Evolutionary conservation across 2,113 vertebrate species (phyloP).

Genomic region (Muscicapa adusta): DNA sequence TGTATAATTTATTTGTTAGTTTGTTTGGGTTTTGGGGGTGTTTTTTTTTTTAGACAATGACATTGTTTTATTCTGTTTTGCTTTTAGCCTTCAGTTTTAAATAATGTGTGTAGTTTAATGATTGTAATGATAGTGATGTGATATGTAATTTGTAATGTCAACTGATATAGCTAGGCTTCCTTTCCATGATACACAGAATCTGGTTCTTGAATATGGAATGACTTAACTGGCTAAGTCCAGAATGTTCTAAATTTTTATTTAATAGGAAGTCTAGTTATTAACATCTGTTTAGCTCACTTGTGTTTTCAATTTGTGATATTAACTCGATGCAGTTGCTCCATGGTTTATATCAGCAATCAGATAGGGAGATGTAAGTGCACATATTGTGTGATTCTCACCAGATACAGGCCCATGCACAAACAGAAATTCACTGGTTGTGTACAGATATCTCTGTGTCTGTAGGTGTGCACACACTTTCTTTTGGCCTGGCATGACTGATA

Average conservation of each 20-base stretch:
- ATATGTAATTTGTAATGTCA: slow-evolving; percentile 15
- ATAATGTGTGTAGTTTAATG: not conserved
- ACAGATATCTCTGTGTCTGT: not conserved
- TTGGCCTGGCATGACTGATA: not conserved
- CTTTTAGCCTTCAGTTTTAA: slow-evolving; percentile 3
- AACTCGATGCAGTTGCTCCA: not conserved
- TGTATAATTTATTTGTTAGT: not conserved
- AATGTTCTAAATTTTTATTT: not conserved
- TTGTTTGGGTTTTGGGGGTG: not conserved
- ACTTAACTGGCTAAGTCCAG: not conserved
- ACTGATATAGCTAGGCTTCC: not conserved
- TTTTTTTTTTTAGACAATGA: not conserved
- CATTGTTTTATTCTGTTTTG: not conserved
- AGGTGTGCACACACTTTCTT: not conserved
- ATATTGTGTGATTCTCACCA: not conserved
- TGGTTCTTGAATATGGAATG: not conserved
- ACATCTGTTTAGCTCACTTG: not conserved
- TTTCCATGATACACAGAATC: not conserved
- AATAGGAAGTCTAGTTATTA: not conserved
- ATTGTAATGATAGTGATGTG: slow-evolving; percentile 19
- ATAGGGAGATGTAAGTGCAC: not conserved
- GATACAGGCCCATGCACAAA: not conserved
- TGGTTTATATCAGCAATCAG: not conserved
- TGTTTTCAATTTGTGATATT: not conserved
- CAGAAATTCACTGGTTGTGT: not conserved